A percentile compares a stretch with the other conserved stretches of the same genome.
Conservation (phyloP, 2,113 vertebrate genomes). For the Pongo pygmaeus region DNA sequence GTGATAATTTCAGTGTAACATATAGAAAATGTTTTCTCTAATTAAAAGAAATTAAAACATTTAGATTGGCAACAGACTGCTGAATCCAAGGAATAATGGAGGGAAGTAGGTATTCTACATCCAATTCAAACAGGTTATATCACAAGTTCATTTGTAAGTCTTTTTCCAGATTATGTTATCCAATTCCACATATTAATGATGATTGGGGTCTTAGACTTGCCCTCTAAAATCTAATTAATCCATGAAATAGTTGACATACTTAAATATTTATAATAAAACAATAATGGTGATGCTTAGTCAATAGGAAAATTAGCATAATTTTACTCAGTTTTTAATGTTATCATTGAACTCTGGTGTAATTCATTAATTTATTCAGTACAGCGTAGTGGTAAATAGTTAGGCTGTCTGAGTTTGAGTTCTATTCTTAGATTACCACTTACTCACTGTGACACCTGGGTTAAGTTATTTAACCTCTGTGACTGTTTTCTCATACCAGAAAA, state of each 20-base stretch:
- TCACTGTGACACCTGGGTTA: background rate
- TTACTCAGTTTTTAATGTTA: background rate
- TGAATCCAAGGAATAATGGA: background rate
- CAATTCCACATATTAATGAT: background rate
- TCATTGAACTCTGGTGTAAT: background rate
- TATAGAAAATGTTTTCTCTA: constrained; percentile 25
- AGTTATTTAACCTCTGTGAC: background rate
- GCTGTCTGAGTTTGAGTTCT: background rate
- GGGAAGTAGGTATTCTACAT: background rate
- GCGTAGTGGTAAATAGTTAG: background rate
- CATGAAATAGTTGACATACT: background rate
- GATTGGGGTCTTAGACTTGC: background rate
- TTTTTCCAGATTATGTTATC: background rate
- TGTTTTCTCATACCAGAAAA: background rate
- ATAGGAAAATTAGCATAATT: background rate
- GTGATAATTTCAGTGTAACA: background rate
- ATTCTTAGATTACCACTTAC: background rate
- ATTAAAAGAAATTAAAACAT: constrained; percentile 23
- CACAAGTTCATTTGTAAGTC: background rate
- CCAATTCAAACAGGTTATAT: background rate
- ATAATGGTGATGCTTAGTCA: constrained; percentile 18
- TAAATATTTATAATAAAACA: background rate
- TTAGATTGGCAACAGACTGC: background rate
- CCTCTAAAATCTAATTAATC: background rate
- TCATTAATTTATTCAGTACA: background rate